Evolutionary conservation across 2,888 invertebrate species (phyloP).

Genomic region (Graphium colonna): DNA sequence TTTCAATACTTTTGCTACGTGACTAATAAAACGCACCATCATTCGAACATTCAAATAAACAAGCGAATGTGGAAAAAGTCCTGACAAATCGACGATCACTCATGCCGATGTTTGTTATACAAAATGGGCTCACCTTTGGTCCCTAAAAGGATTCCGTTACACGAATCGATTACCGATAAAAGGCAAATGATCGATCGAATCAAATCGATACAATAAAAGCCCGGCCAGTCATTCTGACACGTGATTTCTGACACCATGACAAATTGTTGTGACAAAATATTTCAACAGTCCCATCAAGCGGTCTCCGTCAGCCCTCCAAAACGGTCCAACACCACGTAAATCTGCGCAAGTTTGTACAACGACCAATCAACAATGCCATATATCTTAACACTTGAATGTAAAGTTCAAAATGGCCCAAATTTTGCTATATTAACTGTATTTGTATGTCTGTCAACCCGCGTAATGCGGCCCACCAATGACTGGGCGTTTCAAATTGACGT

Average conservation of each 20-base stretch:
- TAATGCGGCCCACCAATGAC: constrained; percentile 53
- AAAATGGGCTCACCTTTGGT: constrained; percentile 59
- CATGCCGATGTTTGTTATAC: constrained; percentile 61
- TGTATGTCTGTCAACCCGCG: constrained; percentile 32
- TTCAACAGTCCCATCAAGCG: constrained; percentile 74
- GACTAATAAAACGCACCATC: background rate
- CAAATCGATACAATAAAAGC: constrained; percentile 70
- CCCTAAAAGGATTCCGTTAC: constrained; percentile 60
- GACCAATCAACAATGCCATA: constrained; percentile 3
- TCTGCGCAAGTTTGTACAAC: constrained; percentile 24
- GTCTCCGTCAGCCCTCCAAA: constrained; percentile 48
- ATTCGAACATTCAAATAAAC: constrained; percentile 1
- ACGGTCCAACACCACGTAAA: constrained; percentile 36
- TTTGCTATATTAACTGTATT: constrained; percentile 20
- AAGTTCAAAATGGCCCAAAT: constrained; percentile 18
- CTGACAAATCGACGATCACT: constrained; percentile 33
- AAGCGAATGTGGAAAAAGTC: constrained; percentile 10
- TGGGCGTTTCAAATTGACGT: constrained; percentile 57
- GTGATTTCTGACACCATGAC: constrained; percentile 70
- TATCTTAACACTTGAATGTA: constrained; percentile 18
- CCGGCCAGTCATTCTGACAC: constrained; percentile 59
- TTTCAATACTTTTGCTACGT: no score
- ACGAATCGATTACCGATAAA: constrained; percentile 61
- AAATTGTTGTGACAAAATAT: constrained; percentile 80
- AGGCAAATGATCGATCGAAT: constrained; percentile 63